A percentile compares a stretch with the other conserved stretches of the same genome.
These are phyloP conservation scores for Pseudolaguvia tuberculata DNA, from an alignment of 2,113 vertebrate genomes.

Conservation along the genomic window DNA sequence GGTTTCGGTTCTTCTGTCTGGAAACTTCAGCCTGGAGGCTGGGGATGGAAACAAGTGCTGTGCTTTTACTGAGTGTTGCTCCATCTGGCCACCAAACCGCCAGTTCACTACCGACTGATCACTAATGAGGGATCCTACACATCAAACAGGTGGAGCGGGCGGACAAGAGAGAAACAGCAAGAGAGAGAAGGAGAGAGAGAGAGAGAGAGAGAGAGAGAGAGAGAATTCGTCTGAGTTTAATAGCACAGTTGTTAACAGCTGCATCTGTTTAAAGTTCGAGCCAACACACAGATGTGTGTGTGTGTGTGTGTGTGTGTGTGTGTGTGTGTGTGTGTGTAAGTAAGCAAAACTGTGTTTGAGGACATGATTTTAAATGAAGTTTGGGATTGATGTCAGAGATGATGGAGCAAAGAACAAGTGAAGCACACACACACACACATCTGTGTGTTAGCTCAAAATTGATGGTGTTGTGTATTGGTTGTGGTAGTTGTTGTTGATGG, in stretches of 20 bases:
- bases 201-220: conserved; percentile 26
- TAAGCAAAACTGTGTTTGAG: conserved; percentile 4
- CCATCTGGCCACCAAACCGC: background rate
- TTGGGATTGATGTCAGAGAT: conserved; percentile 13
- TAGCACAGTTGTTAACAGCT: conserved; percentile 48
- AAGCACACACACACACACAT: background rate
- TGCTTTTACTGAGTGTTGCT: conserved; percentile 19
- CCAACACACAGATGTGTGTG: conserved; percentile 48
- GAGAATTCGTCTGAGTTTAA: conserved; percentile 45
- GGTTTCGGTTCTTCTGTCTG: conserved; percentile 6
- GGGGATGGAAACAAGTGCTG: background rate
- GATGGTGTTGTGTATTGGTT: no score
- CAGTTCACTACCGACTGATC: conserved; percentile 26
- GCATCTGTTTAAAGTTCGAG: conserved; percentile 47
- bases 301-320: conserved; percentile 33
- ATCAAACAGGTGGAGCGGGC: conserved; percentile 42
- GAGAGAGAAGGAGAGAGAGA: conserved; percentile 24
- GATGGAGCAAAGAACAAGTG: conserved; percentile 1
- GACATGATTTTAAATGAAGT: conserved; percentile 4
- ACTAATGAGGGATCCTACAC: conserved; percentile 48
- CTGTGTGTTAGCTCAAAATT: no score
- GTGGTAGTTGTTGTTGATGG: no score
- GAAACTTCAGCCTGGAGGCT: background rate
- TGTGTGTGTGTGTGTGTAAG: background rate
- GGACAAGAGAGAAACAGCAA: conserved; percentile 2